Base-by-base conservation (phyloP, 2,888 invertebrate species). In the Drosophila prostipennis region DNA sequence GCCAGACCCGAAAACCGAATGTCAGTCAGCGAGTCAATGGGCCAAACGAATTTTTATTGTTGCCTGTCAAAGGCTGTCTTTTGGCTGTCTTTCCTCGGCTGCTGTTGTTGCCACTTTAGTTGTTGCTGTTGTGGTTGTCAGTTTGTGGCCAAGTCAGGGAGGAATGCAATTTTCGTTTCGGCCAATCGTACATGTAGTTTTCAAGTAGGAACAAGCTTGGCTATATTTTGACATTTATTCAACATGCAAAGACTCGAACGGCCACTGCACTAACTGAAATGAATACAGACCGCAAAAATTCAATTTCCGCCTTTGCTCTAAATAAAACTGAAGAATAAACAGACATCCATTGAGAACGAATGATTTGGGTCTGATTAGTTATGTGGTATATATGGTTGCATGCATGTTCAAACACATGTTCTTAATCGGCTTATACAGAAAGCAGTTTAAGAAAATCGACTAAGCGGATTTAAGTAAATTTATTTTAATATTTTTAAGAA, bases 51-150 rank as follows among this genome's bases (percentile, higher is more conserved):
- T 68, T 78, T 75, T 63, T 75, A 64, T 51, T 56, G 61, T 78
- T 64, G 78, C 76, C 75, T 75, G 78, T 74, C 76, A 71, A 70
- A 65, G 64, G 37, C 46, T 68, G 65, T 68, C 69, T 48, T 68
- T 69, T 51, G 52, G 29, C 51, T 70, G 51, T 53, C 70, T 53
- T 53, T 16, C 11, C 14, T 8, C 43, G 42, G 19, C 29, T 29
- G 37, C 16, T 48, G 39, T 55, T 39, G 51, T 8, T 69, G 69
- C 32, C 40, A 34, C 52, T 39, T 11, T 23, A 32, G 34, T 26
- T 67, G 58, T 54, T 72, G 72, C 52, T 61, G 64, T 42, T 43
- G 53, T 19, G 58, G 58, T 40, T 74, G 74, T 74, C 74, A 55
- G 58, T 43, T 59, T 74, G 74, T 69, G 74, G 74, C 58, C 67